These are phyloP conservation scores for Wasmannia auropunctata DNA, from an alignment of 1,140 invertebrate species.

Conservation along the genomic window DNA sequence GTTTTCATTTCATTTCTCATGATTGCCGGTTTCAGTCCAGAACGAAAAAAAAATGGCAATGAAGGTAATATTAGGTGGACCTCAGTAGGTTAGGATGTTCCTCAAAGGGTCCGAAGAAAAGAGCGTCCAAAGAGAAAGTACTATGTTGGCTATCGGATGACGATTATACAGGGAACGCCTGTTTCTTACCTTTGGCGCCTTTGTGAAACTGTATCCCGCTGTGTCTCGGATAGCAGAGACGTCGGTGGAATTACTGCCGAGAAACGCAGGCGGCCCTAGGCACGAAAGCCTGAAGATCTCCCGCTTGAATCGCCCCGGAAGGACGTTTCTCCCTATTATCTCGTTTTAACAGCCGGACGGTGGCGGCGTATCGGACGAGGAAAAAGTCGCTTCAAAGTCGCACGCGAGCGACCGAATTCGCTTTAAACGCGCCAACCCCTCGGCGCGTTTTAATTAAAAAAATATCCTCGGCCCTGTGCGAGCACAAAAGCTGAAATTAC, in stretches of 20 bases:
- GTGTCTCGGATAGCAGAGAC: slow-evolving; percentile 57
- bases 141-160: slow-evolving; percentile 54
- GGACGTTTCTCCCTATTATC: slow-evolving; percentile 55
- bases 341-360: slow-evolving; percentile 59
- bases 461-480: slow-evolving; percentile 28
- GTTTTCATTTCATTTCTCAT: slow-evolving; percentile 2
- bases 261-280: slow-evolving; percentile 31
- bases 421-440: slow-evolving; percentile 16
- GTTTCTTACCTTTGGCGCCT: slow-evolving; percentile 49
- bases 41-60: slow-evolving; percentile 3
- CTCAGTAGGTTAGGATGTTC: slow-evolving; percentile 3
- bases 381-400: slow-evolving; percentile 54
- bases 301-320: slow-evolving; percentile 49
- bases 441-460: slow-evolving; percentile 52
- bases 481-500: slow-evolving; percentile 47
- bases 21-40: background rate
- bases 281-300: slow-evolving; percentile 44
- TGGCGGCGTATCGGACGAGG: slow-evolving; percentile 38
- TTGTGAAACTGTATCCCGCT: slow-evolving; percentile 56
- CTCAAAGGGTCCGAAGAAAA: background rate
- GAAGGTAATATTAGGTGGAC: slow-evolving; percentile 11
- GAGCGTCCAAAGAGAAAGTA: slow-evolving; percentile 37
- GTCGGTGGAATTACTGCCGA: slow-evolving; percentile 52
- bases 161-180: slow-evolving; percentile 44
- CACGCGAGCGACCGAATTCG: slow-evolving; percentile 49